A percentile compares a stretch with the other conserved stretches of the same genome.
Evolutionary conservation across 2,888 invertebrate genomes (phyloP).

Genomic region (Tricholauxania praeusta): DNA sequence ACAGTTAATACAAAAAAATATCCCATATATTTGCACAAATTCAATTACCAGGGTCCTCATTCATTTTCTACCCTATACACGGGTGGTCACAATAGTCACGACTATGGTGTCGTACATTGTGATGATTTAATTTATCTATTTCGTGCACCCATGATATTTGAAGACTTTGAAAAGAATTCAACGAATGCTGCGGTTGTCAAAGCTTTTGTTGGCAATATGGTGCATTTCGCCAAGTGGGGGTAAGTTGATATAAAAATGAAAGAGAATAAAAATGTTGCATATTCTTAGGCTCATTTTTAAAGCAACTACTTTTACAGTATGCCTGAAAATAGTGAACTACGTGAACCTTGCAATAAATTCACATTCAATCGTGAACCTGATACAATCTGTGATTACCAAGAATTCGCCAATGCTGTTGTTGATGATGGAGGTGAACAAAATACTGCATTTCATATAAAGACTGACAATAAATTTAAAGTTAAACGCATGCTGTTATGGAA

Average conservation of each 20-base stretch:
- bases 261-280: neutral
- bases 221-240: conserved; percentile 70
- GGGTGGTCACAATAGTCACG: conserved; percentile 47
- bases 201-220: conserved; percentile 67
- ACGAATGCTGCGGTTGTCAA: conserved; percentile 64
- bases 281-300: no score
- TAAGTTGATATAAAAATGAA: conserved; percentile 51
- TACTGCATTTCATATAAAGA: conserved; percentile 47
- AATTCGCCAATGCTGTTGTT: conserved; percentile 52
- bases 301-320: conserved; percentile 46
- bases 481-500: conserved; percentile 58
- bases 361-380: conserved; percentile 38
- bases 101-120: conserved; percentile 69
- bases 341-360: conserved; percentile 44
- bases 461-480: conserved; percentile 53
- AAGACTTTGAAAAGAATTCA: conserved; percentile 59
- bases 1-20: conserved; percentile 51
- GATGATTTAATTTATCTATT: conserved; percentile 71
- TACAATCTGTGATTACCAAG: conserved; percentile 61
- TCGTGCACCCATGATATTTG: conserved; percentile 67
- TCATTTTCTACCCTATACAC: conserved; percentile 68
- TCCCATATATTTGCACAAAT: conserved; percentile 70
- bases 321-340: conserved; percentile 47
- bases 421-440: neutral
- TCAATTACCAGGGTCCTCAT: conserved; percentile 68